Base-by-base conservation (phyloP, 2,888 invertebrate genomes). In the Lithophane ornitopus region DNA sequence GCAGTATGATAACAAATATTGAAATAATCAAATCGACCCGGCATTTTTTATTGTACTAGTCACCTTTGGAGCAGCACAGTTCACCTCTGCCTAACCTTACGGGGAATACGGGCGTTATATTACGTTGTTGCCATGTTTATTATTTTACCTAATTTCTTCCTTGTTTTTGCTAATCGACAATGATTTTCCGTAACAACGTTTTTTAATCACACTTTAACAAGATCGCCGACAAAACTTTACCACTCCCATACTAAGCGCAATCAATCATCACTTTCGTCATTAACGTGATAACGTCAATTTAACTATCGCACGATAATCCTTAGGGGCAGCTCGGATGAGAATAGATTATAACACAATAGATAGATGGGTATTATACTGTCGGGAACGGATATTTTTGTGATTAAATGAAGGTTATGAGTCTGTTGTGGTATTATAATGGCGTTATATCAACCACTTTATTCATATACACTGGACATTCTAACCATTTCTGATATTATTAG, bases 191-290 rank as follows among this genome's bases (percentile, higher is more conserved):
- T 22, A 34, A 7, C 3, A 34, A 59, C 22, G 41, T 72, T 52
- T 78, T 80, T 65, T 39, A 52, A 78, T 78, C 44, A 62, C 41
- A 81, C 34, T 81, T 81, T 56, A 76, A 62, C 66, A 77, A 76
- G 62, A 77, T 77, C 28, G 22, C 54, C 54, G n/a, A 26, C 44
- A 49, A 67, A 80, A 83, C 63, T 80, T 80, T 63, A n/a, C 7
- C 11, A n/a, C 41, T 49, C 3, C n/a, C 22, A 59, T 44, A 41
- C 73, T 61, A 74, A 71, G 11, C 59, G 72, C 49, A 46, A 89
- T 89, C 88, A 84, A 90, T 90, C 90, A 90, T 84, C 82, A 85
- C 74, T 80, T 80, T 80, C 72, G 58, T 78, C 84, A 87, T 89
- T 87, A 86, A 82, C 68, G 81, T 59, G 81, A 80, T 85, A 87